Evolutionary conservation across 2,113 vertebrate genomes (phyloP).

Genomic region (Hiodon tergisus): DNA sequence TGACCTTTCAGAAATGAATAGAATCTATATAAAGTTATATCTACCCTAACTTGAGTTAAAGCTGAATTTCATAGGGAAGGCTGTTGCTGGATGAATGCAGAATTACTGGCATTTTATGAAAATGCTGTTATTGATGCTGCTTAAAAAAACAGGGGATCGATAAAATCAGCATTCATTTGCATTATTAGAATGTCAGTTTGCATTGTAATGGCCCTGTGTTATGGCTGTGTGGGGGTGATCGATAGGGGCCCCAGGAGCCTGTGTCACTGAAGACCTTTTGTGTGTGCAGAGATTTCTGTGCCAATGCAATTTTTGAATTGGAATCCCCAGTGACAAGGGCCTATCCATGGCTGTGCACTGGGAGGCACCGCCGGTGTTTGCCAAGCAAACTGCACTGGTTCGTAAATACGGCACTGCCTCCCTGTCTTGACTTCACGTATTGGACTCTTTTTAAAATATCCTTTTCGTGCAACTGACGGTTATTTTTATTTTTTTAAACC

Average conservation of each 20-base stretch:
- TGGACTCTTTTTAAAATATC: no score
- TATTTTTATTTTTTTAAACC: no score
- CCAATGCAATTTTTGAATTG: conserved; percentile 55
- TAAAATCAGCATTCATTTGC: conserved; percentile 45
- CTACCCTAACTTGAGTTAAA: no score
- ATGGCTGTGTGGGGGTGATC: conserved; percentile 55
- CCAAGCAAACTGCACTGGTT: conserved; percentile 27
- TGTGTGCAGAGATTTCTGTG: conserved; percentile 36
- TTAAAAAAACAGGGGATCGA: conserved; percentile 42
- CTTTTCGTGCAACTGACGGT: no score
- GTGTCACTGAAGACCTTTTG: conserved; percentile 62
- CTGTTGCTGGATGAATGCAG: no score
- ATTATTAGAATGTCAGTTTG: conserved; percentile 49
- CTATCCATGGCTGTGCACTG: conserved; percentile 41
- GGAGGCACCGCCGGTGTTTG: conserved; percentile 29
- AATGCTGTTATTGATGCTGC: conserved; percentile 34
- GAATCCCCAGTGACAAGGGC: conserved; percentile 43
- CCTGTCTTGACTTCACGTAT: conserved; percentile 10
- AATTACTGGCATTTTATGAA: neutral
- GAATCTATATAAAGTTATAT: neutral
- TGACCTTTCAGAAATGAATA: conserved; percentile 1
- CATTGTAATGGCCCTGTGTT: conserved; percentile 47
- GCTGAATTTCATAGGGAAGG: no score
- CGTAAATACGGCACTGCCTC: conserved; percentile 30
- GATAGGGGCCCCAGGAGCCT: conserved; percentile 45